phyloP scores from a whole-genome alignment of 2,797 vertebrate species.

The Poeciliopsis infans region DNA sequence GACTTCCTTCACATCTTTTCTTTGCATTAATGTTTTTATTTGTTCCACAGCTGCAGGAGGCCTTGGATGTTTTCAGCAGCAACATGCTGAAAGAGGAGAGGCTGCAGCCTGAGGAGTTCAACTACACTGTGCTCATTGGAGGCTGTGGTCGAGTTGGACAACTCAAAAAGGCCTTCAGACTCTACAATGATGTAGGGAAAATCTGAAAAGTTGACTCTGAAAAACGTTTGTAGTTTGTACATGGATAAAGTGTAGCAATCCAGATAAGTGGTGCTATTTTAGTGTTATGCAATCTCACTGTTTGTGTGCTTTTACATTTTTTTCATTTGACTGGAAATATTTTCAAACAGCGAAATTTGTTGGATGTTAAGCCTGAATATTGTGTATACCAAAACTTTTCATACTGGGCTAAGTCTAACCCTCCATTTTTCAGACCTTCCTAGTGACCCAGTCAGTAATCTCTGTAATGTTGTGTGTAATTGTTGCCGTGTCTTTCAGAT shows the following conservation, averaged over 20 bases:
- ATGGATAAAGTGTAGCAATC: not conserved
- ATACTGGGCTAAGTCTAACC: not conserved
- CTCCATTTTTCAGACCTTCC: not conserved
- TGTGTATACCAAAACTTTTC: no score
- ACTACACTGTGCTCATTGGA: slow-evolving; percentile 93
- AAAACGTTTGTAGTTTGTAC: not conserved
- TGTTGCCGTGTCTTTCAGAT: slow-evolving; percentile 78
- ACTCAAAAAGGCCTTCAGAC: slow-evolving; percentile 90
- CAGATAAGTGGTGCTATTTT: not conserved
- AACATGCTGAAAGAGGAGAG: slow-evolving; percentile 90
- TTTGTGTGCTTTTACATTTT: no score
- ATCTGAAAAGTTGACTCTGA: no score
- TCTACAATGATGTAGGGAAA: slow-evolving; percentile 89
- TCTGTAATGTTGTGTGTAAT: not conserved
- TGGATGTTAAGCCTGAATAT: not conserved
- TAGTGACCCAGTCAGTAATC: not conserved
- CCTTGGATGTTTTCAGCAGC: slow-evolving; percentile 88
- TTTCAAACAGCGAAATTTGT: not conserved
- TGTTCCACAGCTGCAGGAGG: slow-evolving; percentile 84
- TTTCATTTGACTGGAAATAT: not conserved
- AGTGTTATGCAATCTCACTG: no score
- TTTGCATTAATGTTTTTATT: not conserved
- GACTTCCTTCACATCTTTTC: not conserved
- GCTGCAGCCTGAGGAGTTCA: slow-evolving; percentile 86
- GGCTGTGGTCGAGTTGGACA: slow-evolving; percentile 91